Base-by-base conservation (phyloP, 2,888 invertebrate genomes). In the Steinernema carpocapsae region DNA sequence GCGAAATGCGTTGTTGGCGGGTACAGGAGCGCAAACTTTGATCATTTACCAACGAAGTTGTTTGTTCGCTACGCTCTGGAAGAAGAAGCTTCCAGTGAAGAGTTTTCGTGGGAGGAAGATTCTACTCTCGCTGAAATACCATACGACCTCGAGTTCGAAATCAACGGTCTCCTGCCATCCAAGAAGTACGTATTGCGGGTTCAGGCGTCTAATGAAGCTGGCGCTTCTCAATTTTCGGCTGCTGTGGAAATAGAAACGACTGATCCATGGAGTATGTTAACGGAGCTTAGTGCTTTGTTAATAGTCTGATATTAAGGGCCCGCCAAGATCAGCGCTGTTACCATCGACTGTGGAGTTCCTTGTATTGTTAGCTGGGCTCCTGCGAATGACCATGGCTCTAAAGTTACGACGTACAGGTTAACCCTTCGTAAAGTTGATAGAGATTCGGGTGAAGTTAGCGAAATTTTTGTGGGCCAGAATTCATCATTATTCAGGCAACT, bases 381-480 rank as follows among this genome's bases (percentile, higher is more conserved):
- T n/a, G 83, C 84, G 43, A 83, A 85, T 46, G 75, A 83, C 73
- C 80, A 82, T 72, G 85, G 85, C 51, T 77, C 79, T 7, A 72
- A 74, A 3, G 74, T 85, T 43, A 77, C 77, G 51, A 76, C 77
- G 24, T 85, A 82, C 70, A 71, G 71, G 3, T 42, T 74, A 17
- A 72, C 48, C n/a, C 51, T 74, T 37, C 43, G 26, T 7, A 29
- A 51, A 52, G 29, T 52, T 42, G 26, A 24, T 14, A 7, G 43
- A 6, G 43, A 26, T 7, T 3, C 6, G 14, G 56, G 19, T 26
- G 72, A 72, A 29, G 37, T 26, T n/a, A n/a, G n/a, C n/a, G n/a
- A n/a, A n/a, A n/a, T n/a, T n/a, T n/a, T n/a, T n/a, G n/a, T n/a
- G n/a, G n/a, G n/a, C n/a, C n/a, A n/a, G n/a, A n/a, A n/a, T n/a